Conservation (phyloP, 2,797 vertebrate genomes). For the Phoeniculus purpureus region DNA sequence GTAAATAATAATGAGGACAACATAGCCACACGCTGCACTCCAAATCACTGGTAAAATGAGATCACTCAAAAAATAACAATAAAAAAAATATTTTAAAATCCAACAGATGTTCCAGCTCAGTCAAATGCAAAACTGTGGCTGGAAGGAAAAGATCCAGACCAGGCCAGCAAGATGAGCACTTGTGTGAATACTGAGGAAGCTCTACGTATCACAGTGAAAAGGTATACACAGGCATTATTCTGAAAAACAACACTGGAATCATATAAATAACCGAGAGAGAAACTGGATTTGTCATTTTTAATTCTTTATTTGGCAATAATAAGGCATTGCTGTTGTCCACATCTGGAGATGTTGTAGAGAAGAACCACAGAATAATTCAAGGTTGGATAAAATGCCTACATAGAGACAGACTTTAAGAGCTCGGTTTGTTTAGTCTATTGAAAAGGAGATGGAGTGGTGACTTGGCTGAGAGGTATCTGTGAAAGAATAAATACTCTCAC, state of each 20-base stretch:
- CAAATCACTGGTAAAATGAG: slow-evolving; percentile 4
- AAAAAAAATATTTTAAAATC: neutral
- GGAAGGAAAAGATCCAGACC: neutral
- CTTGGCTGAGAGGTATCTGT: slow-evolving; percentile 1
- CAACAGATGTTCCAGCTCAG: neutral
- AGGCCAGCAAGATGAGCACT: neutral
- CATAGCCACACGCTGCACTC: neutral
- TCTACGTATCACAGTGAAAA: neutral
- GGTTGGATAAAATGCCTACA: neutral
- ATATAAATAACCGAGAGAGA: neutral
- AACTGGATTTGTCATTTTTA: neutral
- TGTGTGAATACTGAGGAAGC: neutral
- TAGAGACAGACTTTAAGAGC: neutral
- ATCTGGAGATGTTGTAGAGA: neutral
- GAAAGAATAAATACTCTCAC: slow-evolving; percentile 5
- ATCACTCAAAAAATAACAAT: neutral
- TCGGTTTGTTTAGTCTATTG: neutral
- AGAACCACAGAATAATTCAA: neutral
- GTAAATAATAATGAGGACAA: slow-evolving; percentile 47
- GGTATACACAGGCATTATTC: neutral
- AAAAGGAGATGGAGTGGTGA: neutral
- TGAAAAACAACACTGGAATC: neutral
- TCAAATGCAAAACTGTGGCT: neutral
- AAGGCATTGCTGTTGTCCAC: neutral
- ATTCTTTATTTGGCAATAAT: neutral